Conservation (phyloP, 2,888 invertebrate species). For the Graphium colonna region DNA sequence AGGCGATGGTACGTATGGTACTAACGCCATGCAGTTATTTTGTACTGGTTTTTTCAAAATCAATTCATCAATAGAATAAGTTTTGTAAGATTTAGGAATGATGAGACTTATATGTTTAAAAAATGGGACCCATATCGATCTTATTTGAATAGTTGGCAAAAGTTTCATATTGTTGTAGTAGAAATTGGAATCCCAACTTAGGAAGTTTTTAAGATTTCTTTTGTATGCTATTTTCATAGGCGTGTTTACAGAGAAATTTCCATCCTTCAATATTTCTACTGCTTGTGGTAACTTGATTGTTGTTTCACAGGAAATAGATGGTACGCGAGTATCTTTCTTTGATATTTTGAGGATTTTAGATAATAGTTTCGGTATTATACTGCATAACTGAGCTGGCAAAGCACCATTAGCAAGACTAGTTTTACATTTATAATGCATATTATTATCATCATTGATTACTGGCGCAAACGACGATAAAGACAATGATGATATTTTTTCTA, state of each 20-base stretch:
- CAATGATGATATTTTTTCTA: constrained; percentile 25
- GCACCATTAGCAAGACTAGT: constrained; percentile 54
- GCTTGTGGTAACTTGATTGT: not conserved
- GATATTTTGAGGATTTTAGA: constrained; percentile 34
- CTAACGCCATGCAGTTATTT: constrained; percentile 11
- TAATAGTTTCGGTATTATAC: constrained; percentile 57
- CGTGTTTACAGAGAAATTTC: not conserved
- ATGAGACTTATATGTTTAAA: not conserved
- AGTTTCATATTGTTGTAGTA: not conserved
- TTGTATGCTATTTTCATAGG: not conserved
- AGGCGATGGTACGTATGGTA: constrained; percentile 10
- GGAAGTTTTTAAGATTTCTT: not conserved
- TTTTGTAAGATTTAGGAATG: not conserved
- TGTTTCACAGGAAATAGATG: too few species aligned
- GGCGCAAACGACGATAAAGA: constrained; percentile 41
- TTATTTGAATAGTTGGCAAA: constrained; percentile 1
- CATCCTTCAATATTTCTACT: not conserved
- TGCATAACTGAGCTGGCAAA: constrained; percentile 65
- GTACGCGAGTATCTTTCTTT: too few species aligned
- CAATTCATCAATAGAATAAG: not conserved
- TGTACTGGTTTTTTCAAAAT: not conserved
- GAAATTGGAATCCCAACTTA: not conserved
- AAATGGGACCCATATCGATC: not conserved
- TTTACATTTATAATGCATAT: constrained; percentile 56
- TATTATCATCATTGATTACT: constrained; percentile 39